phyloP scores from a whole-genome alignment of 1,140 invertebrate genomes.

The Lucilia cuprina region DNA sequence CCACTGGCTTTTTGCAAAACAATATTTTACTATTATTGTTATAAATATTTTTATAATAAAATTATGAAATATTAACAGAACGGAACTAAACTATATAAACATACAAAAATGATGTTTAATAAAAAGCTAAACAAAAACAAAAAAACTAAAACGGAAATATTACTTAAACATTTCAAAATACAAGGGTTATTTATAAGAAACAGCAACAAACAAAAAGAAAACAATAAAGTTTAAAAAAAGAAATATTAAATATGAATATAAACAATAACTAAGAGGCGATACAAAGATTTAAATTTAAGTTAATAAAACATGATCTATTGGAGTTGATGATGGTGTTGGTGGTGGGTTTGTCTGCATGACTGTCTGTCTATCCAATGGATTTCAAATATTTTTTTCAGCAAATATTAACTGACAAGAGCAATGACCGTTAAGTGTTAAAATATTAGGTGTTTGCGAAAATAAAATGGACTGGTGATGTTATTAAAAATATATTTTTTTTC shows the following conservation, averaged over 20 bases:
- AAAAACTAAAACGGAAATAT: constrained; percentile 25
- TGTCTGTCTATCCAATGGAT: neutral
- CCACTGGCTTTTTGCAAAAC: neutral
- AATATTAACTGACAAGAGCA: neutral
- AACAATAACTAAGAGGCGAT: neutral
- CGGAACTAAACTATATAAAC: constrained; percentile 14
- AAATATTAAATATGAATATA: neutral
- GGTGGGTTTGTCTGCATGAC: neutral
- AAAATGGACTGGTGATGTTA: too few relatives aligned
- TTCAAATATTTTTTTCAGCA: neutral
- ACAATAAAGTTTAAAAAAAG: neutral
- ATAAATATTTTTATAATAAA: neutral
- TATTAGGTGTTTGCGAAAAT: neutral
- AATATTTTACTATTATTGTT: neutral
- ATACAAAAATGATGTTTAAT: neutral
- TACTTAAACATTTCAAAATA: neutral
- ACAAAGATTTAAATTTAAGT: neutral
- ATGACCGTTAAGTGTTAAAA: neutral
- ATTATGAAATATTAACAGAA: constrained; percentile 14
- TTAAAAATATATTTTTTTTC: too few relatives aligned
- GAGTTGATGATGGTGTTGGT: neutral
- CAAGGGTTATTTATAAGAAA: neutral
- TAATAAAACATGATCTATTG: neutral
- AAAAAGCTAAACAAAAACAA: neutral
- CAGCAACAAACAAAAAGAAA: neutral